Conservation (phyloP, 2,888 invertebrate species). For the Augochlorella aurata region DNA sequence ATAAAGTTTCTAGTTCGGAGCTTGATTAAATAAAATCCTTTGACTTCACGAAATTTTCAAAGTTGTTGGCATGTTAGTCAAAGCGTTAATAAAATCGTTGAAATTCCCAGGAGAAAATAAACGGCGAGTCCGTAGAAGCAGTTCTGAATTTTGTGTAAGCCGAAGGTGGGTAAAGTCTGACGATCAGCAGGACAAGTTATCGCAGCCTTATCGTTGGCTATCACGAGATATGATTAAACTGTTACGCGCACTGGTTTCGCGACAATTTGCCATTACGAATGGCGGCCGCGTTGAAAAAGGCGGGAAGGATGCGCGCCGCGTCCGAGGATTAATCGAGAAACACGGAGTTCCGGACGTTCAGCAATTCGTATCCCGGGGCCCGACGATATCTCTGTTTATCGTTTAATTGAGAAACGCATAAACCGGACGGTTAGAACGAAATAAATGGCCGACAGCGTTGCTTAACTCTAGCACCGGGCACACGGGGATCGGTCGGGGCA, state of each 20-base stretch:
- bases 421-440: constrained; percentile 25
- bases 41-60: too few relatives aligned
- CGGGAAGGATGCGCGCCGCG: constrained; percentile 35
- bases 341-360: constrained; percentile 42
- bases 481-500: neutral
- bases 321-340: constrained; percentile 54
- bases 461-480: neutral
- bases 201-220: neutral
- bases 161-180: neutral
- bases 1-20: too few relatives aligned
- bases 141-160: neutral
- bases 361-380: constrained; percentile 44
- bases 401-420: constrained; percentile 47
- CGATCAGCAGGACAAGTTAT: neutral
- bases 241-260: constrained; percentile 20
- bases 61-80: too few relatives aligned
- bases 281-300: constrained; percentile 36
- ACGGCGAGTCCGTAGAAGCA: neutral
- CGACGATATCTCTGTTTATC: constrained; percentile 57
- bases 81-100: too few relatives aligned
- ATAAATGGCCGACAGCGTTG: constrained; percentile 36
- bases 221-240: constrained; percentile 36
- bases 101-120: too few relatives aligned
- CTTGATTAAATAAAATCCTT: too few relatives aligned
- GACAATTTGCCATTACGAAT: constrained; percentile 37